Base-by-base conservation (phyloP, 2,797 vertebrate species). In the Peromyscus melanophrys region DNA sequence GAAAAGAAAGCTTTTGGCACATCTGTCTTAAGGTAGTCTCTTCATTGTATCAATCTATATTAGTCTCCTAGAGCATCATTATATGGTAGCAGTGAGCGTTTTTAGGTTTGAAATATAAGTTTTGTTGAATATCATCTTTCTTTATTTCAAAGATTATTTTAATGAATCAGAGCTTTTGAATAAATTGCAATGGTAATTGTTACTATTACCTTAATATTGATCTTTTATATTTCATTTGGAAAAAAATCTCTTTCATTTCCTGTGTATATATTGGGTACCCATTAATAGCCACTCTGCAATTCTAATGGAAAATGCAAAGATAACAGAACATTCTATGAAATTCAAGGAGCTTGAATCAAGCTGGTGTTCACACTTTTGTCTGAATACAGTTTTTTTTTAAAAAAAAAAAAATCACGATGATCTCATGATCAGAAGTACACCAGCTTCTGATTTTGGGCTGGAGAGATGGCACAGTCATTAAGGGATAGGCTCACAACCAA, bases 101-200 rank as follows among this genome's bases (percentile, higher is more conserved):
- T 94, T 46, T 9, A 77, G 10, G 49, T 90, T 88, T 52, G 31
- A 31, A 14, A 21, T 34, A 73, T 16, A 25, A 77, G 40, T 49
- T 82, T 81, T 61, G 57, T 37, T 12, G 7, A 82, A 73, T 75
- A 9, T 94, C 55, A 61, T 57, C 31, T 81, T 4, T 91, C 34
- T 85, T 95, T 81, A 71, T 67, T 96, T 95, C n/a, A 86, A 96
- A 95, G 31, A 67, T 90, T 82, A 61, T 89, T 83, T 80, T 96
- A 43, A 93, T 9, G 19, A 83, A 1, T 73, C 19, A 84, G 19
- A 87, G 27, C 4, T 88, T 91, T 98, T 88, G 14, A n/a, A n/a
- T 84, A 88, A 90, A 65, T 94, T 16, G 43, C 63, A 31, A 2
- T 40, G n/a, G 43, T 78, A 93, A 76, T 78, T 90, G 31, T 23